These are phyloP conservation scores for Eretmocerus hayati DNA, from an alignment of 2,888 invertebrate species.

Conservation along the genomic window DNA sequence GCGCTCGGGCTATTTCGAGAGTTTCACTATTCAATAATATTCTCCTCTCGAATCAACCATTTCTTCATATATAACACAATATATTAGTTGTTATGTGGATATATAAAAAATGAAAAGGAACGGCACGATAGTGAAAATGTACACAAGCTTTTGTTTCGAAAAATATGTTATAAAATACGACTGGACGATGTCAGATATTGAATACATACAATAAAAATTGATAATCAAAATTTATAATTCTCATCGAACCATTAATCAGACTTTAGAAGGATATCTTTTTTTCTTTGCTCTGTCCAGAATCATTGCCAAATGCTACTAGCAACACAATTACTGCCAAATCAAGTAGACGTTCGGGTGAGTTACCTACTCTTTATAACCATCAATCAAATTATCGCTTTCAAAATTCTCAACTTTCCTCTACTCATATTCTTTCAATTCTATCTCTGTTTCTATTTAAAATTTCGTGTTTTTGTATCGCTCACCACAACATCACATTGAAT, in stretches of 20 bases:
- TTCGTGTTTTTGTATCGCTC: too few relatives aligned
- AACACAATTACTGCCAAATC: constrained; percentile 24
- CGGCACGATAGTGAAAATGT: constrained; percentile 13
- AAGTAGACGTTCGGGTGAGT: constrained; percentile 24
- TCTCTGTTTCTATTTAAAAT: too few relatives aligned
- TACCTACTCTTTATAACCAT: neutral
- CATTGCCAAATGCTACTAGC: constrained; percentile 24
- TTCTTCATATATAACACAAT: too few relatives aligned
- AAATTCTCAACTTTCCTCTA: too few relatives aligned
- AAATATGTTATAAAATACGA: neutral
- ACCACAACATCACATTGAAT: too few relatives aligned
- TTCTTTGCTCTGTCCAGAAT: constrained; percentile 20
- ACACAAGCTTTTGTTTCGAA: constrained; percentile 12
- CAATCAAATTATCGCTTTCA: too few relatives aligned
- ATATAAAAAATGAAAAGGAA: constrained; percentile 2
- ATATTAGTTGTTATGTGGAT: too few relatives aligned
- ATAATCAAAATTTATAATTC: neutral
- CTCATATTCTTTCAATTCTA: too few relatives aligned
- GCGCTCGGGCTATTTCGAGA: too few relatives aligned
- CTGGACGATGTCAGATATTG: constrained; percentile 21
- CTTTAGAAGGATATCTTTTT: constrained; percentile 20
- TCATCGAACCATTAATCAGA: constrained; percentile 1
- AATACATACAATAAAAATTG: constrained; percentile 16
- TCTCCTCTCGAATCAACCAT: too few relatives aligned
- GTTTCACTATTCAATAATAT: too few relatives aligned